Evolutionary conservation across 2,113 vertebrate genomes (phyloP).

Genomic region (Corvus cornix): DNA sequence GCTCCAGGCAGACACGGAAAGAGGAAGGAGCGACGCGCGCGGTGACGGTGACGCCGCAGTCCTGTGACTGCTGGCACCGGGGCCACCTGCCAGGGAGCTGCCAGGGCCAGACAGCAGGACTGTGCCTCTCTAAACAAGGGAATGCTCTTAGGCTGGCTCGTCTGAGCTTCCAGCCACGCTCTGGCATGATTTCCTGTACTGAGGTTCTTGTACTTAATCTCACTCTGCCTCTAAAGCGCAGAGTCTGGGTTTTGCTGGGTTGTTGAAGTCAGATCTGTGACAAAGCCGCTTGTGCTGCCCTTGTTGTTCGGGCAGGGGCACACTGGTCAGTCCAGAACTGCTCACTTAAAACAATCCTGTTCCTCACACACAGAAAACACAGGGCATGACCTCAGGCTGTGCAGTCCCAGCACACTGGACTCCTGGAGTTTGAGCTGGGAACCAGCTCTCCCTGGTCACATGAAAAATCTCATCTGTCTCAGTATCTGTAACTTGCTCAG

Average conservation of each 20-base stretch:
- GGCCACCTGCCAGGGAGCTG: conserved; percentile 42
- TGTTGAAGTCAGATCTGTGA: neutral
- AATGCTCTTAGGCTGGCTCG: neutral
- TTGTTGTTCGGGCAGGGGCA: neutral
- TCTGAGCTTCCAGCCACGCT: neutral
- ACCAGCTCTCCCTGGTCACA: neutral
- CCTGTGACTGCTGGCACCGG: conserved; percentile 75
- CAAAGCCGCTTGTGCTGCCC: neutral
- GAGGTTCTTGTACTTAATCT: neutral
- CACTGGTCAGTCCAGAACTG: neutral
- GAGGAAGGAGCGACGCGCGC: conserved; percentile 10
- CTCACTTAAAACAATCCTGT: neutral
- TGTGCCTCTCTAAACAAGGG: neutral
- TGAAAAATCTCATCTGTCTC: neutral
- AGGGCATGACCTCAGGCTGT: neutral
- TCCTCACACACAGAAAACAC: neutral
- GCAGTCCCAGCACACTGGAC: neutral
- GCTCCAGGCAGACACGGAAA: neutral
- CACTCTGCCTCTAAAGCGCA: neutral
- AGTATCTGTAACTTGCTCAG: neutral
- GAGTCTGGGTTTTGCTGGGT: neutral
- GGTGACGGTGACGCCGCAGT: conserved; percentile 59
- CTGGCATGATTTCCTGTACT: rapidly evolving
- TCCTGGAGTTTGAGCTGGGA: neutral
- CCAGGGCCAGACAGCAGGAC: neutral